These are phyloP conservation scores for Condylostylus longicornis DNA, from an alignment of 1,140 invertebrate genomes.

Conservation along the genomic window DNA sequence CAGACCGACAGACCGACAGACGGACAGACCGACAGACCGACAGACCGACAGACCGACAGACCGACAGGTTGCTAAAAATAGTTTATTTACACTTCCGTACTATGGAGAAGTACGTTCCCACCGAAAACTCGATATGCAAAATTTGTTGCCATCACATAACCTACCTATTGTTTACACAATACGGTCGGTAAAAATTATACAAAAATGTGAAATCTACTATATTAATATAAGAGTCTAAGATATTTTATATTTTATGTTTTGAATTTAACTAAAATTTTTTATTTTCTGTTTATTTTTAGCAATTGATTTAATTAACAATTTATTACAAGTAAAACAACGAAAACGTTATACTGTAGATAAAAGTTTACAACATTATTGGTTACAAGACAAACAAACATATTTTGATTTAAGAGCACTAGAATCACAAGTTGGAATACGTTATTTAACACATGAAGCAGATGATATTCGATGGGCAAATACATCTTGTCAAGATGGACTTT, in stretches of 20 bases:
- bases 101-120: too few species aligned
- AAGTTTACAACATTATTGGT: slow-evolving; percentile 84
- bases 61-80: too few species aligned
- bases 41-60: too few species aligned
- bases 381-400: slow-evolving; percentile 93
- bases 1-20: too few species aligned
- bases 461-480: slow-evolving; percentile 71
- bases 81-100: too few species aligned
- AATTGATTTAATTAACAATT: slow-evolving; percentile 93
- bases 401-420: slow-evolving; percentile 83
- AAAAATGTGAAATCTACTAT: too few species aligned
- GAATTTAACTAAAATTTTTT: slow-evolving; percentile 7
- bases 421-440: slow-evolving; percentile 64
- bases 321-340: slow-evolving; percentile 95
- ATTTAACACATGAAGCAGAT: slow-evolving; percentile 92
- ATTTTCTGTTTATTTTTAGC: slow-evolving; percentile 44
- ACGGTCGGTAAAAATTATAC: too few species aligned
- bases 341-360: slow-evolving; percentile 96
- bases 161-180: too few species aligned
- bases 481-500: slow-evolving; percentile 32
- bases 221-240: too few species aligned
- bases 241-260: slow-evolving; percentile 4
- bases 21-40: too few species aligned
- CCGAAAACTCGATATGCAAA: too few species aligned
- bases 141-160: not conserved